Conservation (phyloP, 2,888 invertebrate species). For the Blastobasis lacticolella region DNA sequence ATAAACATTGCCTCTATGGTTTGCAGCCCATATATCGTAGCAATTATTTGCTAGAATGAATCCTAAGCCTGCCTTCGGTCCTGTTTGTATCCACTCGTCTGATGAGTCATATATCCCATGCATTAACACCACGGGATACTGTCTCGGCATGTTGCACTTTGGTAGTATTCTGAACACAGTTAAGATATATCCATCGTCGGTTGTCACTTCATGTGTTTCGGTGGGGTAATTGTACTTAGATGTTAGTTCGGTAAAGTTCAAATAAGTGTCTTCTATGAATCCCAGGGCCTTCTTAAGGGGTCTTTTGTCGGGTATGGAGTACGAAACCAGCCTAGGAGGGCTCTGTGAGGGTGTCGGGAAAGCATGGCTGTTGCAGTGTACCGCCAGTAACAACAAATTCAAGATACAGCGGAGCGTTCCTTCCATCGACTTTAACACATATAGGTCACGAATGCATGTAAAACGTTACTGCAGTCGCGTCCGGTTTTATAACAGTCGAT, state of each 20-base stretch:
- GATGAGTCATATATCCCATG: conserved; percentile 45
- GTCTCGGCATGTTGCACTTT: conserved; percentile 27
- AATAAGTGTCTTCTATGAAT: conserved; percentile 48
- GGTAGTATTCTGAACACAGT: conserved; percentile 39
- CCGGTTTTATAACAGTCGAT: conserved; percentile 53
- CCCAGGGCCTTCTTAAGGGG: conserved; percentile 41
- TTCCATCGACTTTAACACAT: conserved; percentile 28
- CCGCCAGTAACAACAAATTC: conserved; percentile 21
- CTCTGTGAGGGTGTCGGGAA: conserved; percentile 14
- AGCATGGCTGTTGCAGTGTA: conserved; percentile 18
- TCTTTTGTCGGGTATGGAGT: conserved; percentile 38
- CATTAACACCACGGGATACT: conserved; percentile 38
- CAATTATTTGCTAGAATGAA: conserved; percentile 63
- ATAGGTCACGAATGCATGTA: conserved; percentile 36
- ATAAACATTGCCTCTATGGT: conserved; percentile 77
- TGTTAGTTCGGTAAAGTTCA: conserved; percentile 47
- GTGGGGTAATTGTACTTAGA: conserved; percentile 37
- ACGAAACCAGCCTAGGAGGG: conserved; percentile 29
- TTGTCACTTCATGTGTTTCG: conserved; percentile 37
- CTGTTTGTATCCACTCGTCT: conserved; percentile 45
- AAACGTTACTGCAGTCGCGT: conserved; percentile 29
- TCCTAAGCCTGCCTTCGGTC: conserved; percentile 33
- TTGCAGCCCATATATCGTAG: conserved; percentile 63
- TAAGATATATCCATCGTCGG: conserved; percentile 50
- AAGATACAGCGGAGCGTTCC: conserved; percentile 15